Percentiles rank a stretch among this genome's conserved stretches.
These are phyloP conservation scores for Perca schrenkii DNA, from an alignment of 2,113 vertebrate genomes.

Conservation along the genomic window DNA sequence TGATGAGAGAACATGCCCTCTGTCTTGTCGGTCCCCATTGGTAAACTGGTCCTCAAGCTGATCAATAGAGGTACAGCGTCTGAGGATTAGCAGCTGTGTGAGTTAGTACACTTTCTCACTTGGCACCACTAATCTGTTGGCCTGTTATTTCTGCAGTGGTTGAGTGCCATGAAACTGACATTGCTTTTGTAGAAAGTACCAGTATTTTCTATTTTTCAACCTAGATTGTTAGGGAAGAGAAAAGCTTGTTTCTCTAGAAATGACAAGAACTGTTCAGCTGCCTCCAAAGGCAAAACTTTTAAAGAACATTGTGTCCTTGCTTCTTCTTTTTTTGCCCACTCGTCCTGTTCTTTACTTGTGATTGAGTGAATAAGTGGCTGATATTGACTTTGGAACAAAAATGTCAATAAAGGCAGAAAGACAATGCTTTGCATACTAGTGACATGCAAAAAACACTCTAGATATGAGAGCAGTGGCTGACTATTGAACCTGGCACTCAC, in stretches of 20 bases:
- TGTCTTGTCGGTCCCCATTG: conserved; percentile 29
- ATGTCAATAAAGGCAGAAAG: conserved; percentile 70
- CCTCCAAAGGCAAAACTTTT: conserved; percentile 44
- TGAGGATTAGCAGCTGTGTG: conserved; percentile 35
- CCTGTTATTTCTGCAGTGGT: conserved; percentile 35
- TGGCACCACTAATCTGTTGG: conserved; percentile 22
- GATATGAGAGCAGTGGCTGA: conserved; percentile 49
- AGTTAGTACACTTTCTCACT: conserved; percentile 19
- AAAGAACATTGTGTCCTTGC: conserved; percentile 46
- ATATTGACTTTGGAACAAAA: conserved; percentile 76
- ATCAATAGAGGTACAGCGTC: conserved; percentile 50
- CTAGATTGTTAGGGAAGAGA: conserved; percentile 7
- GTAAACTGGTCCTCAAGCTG: conserved; percentile 28
- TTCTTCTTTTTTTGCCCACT: conserved; percentile 32
- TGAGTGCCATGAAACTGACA: conserved; percentile 16
- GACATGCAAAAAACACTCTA: conserved; percentile 49
- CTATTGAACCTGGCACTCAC: conserved; percentile 69
- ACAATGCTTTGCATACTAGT: conserved; percentile 62
- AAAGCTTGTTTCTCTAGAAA: conserved; percentile 27
- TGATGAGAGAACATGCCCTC: conserved; percentile 18
- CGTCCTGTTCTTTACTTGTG: conserved; percentile 43
- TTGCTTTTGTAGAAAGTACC: conserved; percentile 31
- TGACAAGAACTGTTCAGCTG: conserved; percentile 20
- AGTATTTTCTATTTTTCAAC: conserved; percentile 23
- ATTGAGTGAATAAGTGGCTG: conserved; percentile 71